phyloP scores from a whole-genome alignment of 2,113 vertebrate species.

The Brachionichthys hirsutus region DNA sequence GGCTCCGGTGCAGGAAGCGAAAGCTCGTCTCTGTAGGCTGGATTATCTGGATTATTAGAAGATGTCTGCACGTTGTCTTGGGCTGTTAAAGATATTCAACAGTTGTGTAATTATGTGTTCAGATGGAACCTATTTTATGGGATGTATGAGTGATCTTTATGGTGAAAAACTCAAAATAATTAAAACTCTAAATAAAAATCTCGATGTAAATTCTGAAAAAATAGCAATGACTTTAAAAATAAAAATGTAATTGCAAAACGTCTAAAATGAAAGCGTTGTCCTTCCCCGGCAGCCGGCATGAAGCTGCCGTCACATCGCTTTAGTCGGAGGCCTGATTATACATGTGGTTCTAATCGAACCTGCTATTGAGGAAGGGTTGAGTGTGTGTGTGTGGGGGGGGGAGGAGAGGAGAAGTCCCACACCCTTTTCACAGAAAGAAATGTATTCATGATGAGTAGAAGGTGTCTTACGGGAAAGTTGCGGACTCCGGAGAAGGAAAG shows the following conservation, averaged over 20 bases:
- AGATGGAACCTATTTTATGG: conserved; percentile 6
- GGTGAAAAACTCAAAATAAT: background rate
- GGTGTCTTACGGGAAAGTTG: conserved; percentile 36
- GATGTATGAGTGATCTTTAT: conserved; percentile 2
- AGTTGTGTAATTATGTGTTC: conserved; percentile 13
- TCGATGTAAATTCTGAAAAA: background rate
- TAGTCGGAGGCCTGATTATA: conserved; percentile 72
- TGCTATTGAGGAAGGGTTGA: conserved; percentile 70
- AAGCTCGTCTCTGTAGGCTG: conserved; percentile 20
- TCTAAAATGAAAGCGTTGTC: conserved; percentile 34
- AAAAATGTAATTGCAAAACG: conserved; percentile 33
- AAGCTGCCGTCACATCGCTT: conserved; percentile 58
- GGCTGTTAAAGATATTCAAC: conserved; percentile 11
- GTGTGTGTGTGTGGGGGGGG: conserved; percentile 38
- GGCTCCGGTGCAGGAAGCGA: background rate
- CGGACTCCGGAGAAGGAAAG: conserved; percentile 12
- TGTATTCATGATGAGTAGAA: conserved; percentile 52
- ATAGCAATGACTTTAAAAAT: conserved; percentile 21
- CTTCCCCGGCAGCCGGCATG: conserved; percentile 19
- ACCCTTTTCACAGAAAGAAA: conserved; percentile 69
- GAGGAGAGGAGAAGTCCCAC: conserved; percentile 68
- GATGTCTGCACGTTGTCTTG: conserved; percentile 2
- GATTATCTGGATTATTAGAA: conserved; percentile 37
- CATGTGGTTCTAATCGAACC: conserved; percentile 83
- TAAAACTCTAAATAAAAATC: conserved; percentile 13